Evolutionary conservation across 2,113 vertebrate species (phyloP), one percentile per base, ranked within the genome.

Genomic region (Xyrauchen texanus): DNA sequence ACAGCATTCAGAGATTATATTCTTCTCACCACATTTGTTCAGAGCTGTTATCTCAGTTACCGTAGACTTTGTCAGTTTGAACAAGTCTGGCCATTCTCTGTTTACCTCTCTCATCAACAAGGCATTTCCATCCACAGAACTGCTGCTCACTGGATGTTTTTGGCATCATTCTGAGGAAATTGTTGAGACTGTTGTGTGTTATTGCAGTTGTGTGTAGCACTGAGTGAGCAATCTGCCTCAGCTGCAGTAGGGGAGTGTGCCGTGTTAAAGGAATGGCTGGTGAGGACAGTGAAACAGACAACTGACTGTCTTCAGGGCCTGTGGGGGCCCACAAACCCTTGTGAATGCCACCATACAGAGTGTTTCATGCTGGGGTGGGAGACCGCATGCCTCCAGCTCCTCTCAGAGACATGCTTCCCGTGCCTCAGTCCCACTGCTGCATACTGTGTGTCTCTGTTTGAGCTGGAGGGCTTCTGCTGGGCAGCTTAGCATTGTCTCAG

Each of bases 331-430:
- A 65, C 85, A 80, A 82, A 82, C 75, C n/a, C 84, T 67, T 70
- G 85, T 91, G 89, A 91, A 91, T 91, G 90, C 87, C 70, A 76
- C 64, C 4, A 82, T 75, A 82, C 77, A 79, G 64, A 80, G 84
- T 85, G 78, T 85, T 77, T 86, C 65, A 47, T 76, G 76, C 76
- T 71, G 16, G 44, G 82, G 90, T 90, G 85, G 91, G 90, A 87
- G 88, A 82, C 55, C 87, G 89, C 89, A 91, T 91, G 90, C 79
- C 88, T n/a, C 60, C 46, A 12, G 80, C 81, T 34, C 65, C 7
- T 83, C 58, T 87, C 87, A 86, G 84, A 87, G 82, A 86, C 89
- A 91, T 91, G 87, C 88, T 89, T 91, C 77, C 88, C 89, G 61
- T 88, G 85, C 89, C 82, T 86, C 69, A 7, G 84, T 85, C 88